These are phyloP conservation scores for Drosophila yooni DNA, from an alignment of 2,888 invertebrate species.

Conservation along the genomic window DNA sequence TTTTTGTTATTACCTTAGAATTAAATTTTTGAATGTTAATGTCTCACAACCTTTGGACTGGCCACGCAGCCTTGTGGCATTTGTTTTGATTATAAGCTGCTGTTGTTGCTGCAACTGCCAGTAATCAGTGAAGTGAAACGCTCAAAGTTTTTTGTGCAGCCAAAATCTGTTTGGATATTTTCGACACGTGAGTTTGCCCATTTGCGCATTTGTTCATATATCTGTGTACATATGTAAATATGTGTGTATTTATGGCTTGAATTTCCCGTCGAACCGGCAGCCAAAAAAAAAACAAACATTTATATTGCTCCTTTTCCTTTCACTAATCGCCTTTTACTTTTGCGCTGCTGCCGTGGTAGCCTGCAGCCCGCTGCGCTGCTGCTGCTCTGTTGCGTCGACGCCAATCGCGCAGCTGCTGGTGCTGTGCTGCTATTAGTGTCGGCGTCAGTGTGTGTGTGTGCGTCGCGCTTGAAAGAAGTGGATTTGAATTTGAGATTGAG, in stretches of 20 bases:
- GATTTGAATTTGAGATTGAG: slow-evolving; percentile 35
- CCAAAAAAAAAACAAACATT: slow-evolving; percentile 7
- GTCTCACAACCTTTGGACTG: slow-evolving; percentile 71
- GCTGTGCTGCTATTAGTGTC: neutral
- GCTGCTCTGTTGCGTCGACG: slow-evolving; percentile 15
- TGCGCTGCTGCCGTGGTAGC: slow-evolving; percentile 27
- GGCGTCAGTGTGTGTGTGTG: slow-evolving; percentile 50
- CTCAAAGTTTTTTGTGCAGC: slow-evolving; percentile 22
- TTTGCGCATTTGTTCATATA: neutral
- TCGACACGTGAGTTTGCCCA: slow-evolving; percentile 54
- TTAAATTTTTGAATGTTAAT: slow-evolving; percentile 47
- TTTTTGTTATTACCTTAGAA: slow-evolving; percentile 46
- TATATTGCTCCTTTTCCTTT: slow-evolving; percentile 58
- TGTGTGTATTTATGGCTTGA: slow-evolving; percentile 32
- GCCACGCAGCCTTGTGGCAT: slow-evolving; percentile 55
- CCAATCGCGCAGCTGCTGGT: slow-evolving; percentile 6
- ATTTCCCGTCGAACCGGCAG: slow-evolving; percentile 52
- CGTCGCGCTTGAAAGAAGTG: slow-evolving; percentile 55
- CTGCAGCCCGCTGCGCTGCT: slow-evolving; percentile 3
- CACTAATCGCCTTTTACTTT: slow-evolving; percentile 78
- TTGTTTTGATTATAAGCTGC: slow-evolving; percentile 32
- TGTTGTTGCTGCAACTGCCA: slow-evolving; percentile 21
- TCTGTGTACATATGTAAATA: neutral
- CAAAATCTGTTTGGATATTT: slow-evolving; percentile 45
- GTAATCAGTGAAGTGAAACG: slow-evolving; percentile 67